A percentile compares a stretch with the other conserved stretches of the same genome.
Evolutionary conservation across 2,888 invertebrate genomes (phyloP).

Genomic region (Crepidodera aurea): DNA sequence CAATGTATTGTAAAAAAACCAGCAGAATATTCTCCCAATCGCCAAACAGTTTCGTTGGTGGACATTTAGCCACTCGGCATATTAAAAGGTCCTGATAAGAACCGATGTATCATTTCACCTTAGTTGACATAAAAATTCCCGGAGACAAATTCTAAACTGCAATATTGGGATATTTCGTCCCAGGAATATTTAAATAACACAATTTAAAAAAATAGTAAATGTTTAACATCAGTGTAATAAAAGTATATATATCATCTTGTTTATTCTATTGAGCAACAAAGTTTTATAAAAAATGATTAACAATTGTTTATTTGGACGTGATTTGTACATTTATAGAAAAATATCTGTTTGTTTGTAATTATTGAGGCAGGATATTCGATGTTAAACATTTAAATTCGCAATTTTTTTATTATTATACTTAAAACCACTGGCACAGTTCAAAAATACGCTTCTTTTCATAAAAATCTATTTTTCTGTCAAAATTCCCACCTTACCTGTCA

Average conservation of each 20-base stretch:
- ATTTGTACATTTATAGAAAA: conserved; percentile 55
- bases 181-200: conserved; percentile 7
- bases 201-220: conserved; percentile 48
- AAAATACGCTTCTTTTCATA: conserved; percentile 3
- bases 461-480: background rate
- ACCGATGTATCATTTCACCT: background rate
- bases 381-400: conserved; percentile 58
- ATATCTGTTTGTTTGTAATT: conserved; percentile 49
- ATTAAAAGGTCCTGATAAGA: background rate
- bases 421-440: conserved; percentile 26
- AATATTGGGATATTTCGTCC: background rate
- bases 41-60: too few species aligned
- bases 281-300: conserved; percentile 34
- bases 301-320: conserved; percentile 36
- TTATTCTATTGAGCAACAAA: conserved; percentile 55
- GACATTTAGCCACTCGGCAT: too few species aligned
- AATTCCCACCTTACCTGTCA: too few species aligned
- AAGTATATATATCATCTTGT: conserved; percentile 42
- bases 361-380: conserved; percentile 55
- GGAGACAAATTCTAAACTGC: background rate
- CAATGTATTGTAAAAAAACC: background rate
- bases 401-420: conserved; percentile 35
- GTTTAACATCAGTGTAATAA: conserved; percentile 56
- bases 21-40: too few species aligned
- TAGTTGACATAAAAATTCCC: background rate